Percentiles rank a stretch among this genome's conserved stretches.
phyloP scores from a whole-genome alignment of 2,797 vertebrate species.

The Chromobotia macracanthus region DNA sequence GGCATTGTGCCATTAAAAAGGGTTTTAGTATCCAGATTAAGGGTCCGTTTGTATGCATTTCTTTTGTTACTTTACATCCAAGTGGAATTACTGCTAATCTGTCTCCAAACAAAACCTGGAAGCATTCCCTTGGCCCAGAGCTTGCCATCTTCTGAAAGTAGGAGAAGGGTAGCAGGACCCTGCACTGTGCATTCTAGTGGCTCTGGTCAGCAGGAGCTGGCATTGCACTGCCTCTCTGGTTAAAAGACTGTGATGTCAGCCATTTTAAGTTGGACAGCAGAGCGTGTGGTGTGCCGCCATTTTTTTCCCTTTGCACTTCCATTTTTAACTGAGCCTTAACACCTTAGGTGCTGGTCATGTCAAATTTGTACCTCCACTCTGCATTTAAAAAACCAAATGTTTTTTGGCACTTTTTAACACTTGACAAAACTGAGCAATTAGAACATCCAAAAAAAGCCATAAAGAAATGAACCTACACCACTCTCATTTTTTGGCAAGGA shows the following conservation, averaged over 20 bases:
- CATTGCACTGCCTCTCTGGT: constrained; percentile 74
- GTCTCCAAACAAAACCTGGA: background rate
- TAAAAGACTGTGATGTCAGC: constrained; percentile 81
- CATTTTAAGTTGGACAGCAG: constrained; percentile 83
- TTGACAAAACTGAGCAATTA: constrained; percentile 8
- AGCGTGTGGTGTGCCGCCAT: constrained; percentile 79
- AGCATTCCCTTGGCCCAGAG: background rate
- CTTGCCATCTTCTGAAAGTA: background rate
- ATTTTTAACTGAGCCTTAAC: constrained; percentile 71
- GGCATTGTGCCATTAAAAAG: background rate
- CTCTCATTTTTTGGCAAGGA: background rate
- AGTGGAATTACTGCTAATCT: constrained; percentile 23
- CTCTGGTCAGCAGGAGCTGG: constrained; percentile 69
- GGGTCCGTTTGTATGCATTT: background rate
- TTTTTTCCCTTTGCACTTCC: constrained; percentile 63
- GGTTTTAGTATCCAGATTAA: background rate
- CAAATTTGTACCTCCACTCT: constrained; percentile 60
- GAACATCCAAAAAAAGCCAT: background rate
- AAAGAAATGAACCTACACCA: background rate
- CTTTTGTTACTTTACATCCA: constrained; percentile 15
- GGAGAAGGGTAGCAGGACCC: constrained; percentile 13
- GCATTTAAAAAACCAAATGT: constrained; percentile 41
- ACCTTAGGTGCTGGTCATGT: constrained; percentile 71
- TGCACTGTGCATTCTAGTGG: constrained; percentile 54
- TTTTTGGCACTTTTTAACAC: constrained; percentile 20